phyloP scores from a whole-genome alignment of 2,797 vertebrate species.

The Myripristis murdjan region DNA sequence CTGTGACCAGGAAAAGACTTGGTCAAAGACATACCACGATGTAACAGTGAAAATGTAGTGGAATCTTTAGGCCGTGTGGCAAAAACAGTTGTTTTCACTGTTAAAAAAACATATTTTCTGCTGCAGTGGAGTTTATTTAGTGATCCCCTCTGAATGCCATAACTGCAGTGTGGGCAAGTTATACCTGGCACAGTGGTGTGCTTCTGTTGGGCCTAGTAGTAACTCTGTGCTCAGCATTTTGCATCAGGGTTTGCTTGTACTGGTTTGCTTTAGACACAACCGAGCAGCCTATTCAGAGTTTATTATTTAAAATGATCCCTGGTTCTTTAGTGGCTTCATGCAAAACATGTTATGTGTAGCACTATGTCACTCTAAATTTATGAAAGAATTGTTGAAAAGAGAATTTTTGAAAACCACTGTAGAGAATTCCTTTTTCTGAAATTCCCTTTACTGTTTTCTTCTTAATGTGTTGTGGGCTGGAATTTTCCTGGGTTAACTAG shows the following conservation, averaged over 20 bases:
- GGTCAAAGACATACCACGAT: slow-evolving; percentile 20
- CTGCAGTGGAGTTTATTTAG: slow-evolving; percentile 27
- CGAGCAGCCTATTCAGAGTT: slow-evolving; percentile 26
- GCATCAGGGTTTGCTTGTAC: slow-evolving; percentile 28
- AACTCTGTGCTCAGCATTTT: slow-evolving; percentile 49
- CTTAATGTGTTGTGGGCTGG: too few species aligned
- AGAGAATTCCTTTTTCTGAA: neutral
- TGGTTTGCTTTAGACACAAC: slow-evolving; percentile 51
- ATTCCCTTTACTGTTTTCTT: neutral
- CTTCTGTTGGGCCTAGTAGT: slow-evolving; percentile 51
- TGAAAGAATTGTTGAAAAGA: neutral
- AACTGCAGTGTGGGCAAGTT: slow-evolving; percentile 46
- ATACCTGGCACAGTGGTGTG: slow-evolving; percentile 51
- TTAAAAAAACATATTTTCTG: slow-evolving; percentile 2
- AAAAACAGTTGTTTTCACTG: neutral
- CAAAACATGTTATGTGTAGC: neutral
- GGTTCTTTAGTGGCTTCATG: slow-evolving; percentile 15
- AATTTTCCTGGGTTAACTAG: too few species aligned
- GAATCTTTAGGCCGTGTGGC: slow-evolving; percentile 11
- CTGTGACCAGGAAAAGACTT: slow-evolving; percentile 48
- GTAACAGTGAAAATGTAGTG: slow-evolving; percentile 31
- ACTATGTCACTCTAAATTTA: neutral
- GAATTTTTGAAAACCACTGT: neutral
- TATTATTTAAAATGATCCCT: slow-evolving; percentile 7
- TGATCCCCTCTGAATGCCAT: slow-evolving; percentile 21